These are phyloP conservation scores for Poeciliopsis paucimaculata DNA, from an alignment of 2,797 vertebrate genomes.

Conservation along the genomic window DNA sequence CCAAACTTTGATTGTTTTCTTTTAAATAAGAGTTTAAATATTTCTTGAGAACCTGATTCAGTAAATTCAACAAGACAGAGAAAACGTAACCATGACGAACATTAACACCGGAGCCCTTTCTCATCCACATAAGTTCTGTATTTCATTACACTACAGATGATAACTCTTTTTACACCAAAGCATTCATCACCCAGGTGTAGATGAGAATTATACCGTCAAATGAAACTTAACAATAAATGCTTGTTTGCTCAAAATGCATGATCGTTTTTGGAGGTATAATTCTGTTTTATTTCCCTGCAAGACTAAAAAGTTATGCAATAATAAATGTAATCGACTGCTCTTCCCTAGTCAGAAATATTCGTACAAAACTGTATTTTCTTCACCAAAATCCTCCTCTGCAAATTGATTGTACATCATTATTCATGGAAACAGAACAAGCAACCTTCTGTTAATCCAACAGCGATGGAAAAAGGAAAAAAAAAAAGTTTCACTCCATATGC, in stretches of 20 bases:
- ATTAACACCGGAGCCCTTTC: neutral
- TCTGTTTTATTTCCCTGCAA: neutral
- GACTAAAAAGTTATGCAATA: neutral
- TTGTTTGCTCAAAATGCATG: neutral
- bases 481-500: slow-evolving; percentile 7
- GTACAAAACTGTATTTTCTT: neutral
- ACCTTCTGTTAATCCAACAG: slow-evolving; percentile 34
- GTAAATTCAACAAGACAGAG: neutral
- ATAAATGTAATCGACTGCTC: neutral
- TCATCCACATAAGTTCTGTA: neutral
- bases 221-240: neutral
- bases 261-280: neutral
- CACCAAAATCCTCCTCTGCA: neutral
- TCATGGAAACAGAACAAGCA: slow-evolving; percentile 37
- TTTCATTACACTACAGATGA: neutral
- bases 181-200: neutral
- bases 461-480: slow-evolving; percentile 9
- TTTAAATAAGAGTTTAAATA: neutral
- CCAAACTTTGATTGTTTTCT: neutral
- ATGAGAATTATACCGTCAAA: neutral
- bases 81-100: neutral
- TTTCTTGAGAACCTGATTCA: neutral
- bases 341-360: neutral
- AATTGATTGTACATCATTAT: neutral
- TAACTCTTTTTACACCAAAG: neutral